A percentile compares a stretch with the other conserved stretches of the same genome.
Conservation (phyloP, 1,140 invertebrate genomes). For the Acyrthosiphon pisum region DNA sequence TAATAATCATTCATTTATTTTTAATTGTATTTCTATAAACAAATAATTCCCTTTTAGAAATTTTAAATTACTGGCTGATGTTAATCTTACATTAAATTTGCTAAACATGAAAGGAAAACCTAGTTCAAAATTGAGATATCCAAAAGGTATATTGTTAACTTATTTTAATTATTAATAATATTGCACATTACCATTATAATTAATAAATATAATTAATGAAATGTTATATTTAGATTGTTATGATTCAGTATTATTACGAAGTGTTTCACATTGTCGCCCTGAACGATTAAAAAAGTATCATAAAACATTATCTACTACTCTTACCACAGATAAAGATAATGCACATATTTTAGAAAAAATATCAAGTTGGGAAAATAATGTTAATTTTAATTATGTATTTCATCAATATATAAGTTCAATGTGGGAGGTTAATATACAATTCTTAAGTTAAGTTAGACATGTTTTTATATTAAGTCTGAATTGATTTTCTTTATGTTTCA, state of each 20-base stretch:
- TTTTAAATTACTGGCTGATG: neutral
- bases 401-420: conserved; percentile 68
- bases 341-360: conserved; percentile 37
- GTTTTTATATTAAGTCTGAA: neutral
- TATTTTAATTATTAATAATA: neutral
- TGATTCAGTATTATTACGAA: conserved; percentile 38
- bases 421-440: conserved; percentile 80
- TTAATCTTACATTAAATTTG: conserved; percentile 24
- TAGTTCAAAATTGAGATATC: neutral
- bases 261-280: conserved; percentile 38
- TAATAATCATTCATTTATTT: conserved; percentile 57
- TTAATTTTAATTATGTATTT: conserved; percentile 34
- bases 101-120: conserved; percentile 4
- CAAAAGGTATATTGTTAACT: neutral
- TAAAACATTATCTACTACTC: conserved; percentile 19
- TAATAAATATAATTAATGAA: neutral
- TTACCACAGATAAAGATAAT: conserved; percentile 20
- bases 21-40: neutral
- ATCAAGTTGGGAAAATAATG: conserved; percentile 47
- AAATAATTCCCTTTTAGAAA: conserved; percentile 21
- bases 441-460: neutral
- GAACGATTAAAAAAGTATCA: conserved; percentile 37
- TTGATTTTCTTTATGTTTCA: conserved; percentile 33
- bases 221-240: conserved; percentile 48
- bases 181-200: neutral